Conservation (phyloP, 2,888 invertebrate species). For the Brenthis daphne region DNA sequence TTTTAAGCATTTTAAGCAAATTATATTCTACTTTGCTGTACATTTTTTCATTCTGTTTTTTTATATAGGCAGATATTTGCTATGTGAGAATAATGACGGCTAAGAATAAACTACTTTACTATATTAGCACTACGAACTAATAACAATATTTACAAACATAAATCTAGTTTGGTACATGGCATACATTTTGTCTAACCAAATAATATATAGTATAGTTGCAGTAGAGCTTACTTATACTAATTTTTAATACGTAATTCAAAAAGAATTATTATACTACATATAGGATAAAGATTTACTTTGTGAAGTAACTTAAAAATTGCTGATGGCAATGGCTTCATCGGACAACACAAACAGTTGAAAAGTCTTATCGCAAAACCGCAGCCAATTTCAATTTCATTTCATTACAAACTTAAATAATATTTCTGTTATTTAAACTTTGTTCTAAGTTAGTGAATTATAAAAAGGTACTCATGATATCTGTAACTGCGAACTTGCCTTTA, state of each 20-base stretch:
- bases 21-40: neutral
- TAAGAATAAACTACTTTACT: no score
- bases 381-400: slow-evolving; percentile 32
- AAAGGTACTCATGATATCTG: slow-evolving; percentile 21
- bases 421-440: slow-evolving; percentile 21
- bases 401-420: slow-evolving; percentile 17
- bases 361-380: slow-evolving; percentile 31
- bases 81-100: no score
- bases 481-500: slow-evolving; percentile 1
- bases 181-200: no score
- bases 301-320: neutral
- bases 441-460: slow-evolving; percentile 21
- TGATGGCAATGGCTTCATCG: slow-evolving; percentile 1
- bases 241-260: no score
- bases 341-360: slow-evolving; percentile 11
- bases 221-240: no score
- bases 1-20: neutral
- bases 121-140: no score
- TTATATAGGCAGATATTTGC: no score
- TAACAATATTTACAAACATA: no score
- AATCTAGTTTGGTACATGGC: no score
- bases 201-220: no score
- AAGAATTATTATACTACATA: no score
- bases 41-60: neutral
- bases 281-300: neutral